Evolutionary conservation across 2,888 invertebrate species (phyloP), one percentile per base, ranked within the genome.

Genomic region (Phortica okadai): DNA sequence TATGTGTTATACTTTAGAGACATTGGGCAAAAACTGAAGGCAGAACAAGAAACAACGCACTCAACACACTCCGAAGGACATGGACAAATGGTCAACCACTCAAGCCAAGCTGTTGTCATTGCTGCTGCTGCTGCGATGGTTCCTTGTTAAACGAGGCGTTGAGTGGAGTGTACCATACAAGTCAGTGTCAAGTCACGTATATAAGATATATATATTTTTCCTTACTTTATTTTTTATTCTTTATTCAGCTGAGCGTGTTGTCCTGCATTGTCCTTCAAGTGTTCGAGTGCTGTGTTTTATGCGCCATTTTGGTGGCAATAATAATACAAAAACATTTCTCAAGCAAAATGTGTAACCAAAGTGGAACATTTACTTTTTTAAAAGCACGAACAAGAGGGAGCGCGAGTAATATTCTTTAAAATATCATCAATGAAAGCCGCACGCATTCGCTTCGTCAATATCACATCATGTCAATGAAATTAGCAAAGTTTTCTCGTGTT

Each of bases 271-370:
- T 69, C 69, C 69, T 69, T 69, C 69, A 44, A 45, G 33, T 33
- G 42, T 73, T 80, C 75, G 75, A 81, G 77, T 83, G 80, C 50
- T 78, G 79, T 79, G 79, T 70, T 75, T 75, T 75, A 75, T 75
- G 69, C 41, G 41, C 44, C 44, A 70, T 83, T 82, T 82, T 50
- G 74, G 76, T 83, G 73, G 76, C 83, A 83, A 83, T 83, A 70
- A 50, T 66, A 45, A 6, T 50, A 41, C 70, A 25, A 70, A 70
- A 54, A 6, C 25, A 70, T 70, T 50, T 21, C 50, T 70, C 33
- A 50, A 50, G 6, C 7, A 1, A 25, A 25, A 33, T 33, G 8
- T 64, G 6, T 64, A 64, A 33, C 41, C 25, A 64, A 64, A 64
- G 14, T 33, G 33, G 33, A 33, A 33, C 33, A 33, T 33, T 33